Percentiles rank a stretch among this genome's conserved stretches.
These are phyloP conservation scores for Australoheros scitulus DNA, from an alignment of 2,113 vertebrate genomes.

Conservation along the genomic window DNA sequence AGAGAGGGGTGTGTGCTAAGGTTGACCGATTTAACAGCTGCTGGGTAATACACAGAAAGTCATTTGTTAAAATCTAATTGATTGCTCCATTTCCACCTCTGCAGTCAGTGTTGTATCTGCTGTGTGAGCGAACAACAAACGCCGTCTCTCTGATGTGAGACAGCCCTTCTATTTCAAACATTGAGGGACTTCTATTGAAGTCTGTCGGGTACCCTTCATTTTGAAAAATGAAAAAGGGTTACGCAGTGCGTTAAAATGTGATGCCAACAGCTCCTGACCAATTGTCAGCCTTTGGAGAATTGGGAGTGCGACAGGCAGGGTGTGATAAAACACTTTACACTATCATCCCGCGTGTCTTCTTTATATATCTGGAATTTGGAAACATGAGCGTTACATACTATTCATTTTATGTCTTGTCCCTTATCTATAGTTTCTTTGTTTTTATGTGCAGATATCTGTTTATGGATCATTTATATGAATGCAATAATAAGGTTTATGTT, in stretches of 20 bases:
- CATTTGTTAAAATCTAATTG: constrained; percentile 83
- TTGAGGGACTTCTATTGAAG: not conserved
- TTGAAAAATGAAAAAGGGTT: not conserved
- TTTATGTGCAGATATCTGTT: not conserved
- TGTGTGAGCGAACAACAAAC: constrained; percentile 71
- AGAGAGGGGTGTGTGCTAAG: constrained; percentile 62
- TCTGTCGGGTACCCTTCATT: not conserved
- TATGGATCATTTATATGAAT: constrained; percentile 17
- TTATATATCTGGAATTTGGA: not conserved
- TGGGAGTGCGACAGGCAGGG: not conserved
- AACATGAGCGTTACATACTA: not conserved
- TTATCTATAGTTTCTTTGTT: not conserved
- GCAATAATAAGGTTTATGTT: constrained; percentile 20
- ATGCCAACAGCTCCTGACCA: not conserved
- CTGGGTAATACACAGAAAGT: constrained; percentile 80
- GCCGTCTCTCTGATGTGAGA: constrained; percentile 50
- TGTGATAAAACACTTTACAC: constrained; percentile 21
- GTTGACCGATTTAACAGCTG: constrained; percentile 81
- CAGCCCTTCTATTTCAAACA: not conserved
- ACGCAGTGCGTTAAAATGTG: not conserved
- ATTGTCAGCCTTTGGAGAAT: not conserved
- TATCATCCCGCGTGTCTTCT: constrained; percentile 27
- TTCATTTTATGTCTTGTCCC: not conserved
- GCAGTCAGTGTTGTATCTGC: constrained; percentile 51
- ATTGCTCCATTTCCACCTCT: constrained; percentile 78